Evolutionary conservation across 2,888 invertebrate genomes (phyloP).

Genomic region (Pycnomerus fuliginosus): DNA sequence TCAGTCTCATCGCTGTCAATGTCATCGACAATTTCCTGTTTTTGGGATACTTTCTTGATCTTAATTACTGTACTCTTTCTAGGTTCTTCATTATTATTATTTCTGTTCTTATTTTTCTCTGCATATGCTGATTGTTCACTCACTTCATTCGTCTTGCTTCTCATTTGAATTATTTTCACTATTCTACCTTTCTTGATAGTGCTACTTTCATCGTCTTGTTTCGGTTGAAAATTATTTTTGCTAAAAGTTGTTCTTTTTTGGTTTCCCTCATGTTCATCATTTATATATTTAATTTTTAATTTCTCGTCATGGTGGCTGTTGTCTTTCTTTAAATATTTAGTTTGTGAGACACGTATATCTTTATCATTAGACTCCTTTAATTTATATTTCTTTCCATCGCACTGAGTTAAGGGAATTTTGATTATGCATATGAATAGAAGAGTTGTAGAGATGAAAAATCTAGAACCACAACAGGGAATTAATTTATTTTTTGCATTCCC

Average conservation of each 20-base stretch:
- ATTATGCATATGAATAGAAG: slow-evolving; percentile 13
- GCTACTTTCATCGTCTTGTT: too few relatives aligned
- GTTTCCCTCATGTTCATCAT: slow-evolving; percentile 3
- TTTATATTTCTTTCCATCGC: slow-evolving; percentile 13
- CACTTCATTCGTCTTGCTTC: too few relatives aligned
- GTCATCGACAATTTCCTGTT: neutral
- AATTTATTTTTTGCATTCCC: neutral
- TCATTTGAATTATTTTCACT: too few relatives aligned
- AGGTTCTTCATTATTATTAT: neutral
- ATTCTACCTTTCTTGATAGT: too few relatives aligned
- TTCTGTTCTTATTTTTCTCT: neutral
- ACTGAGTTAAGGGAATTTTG: slow-evolving; percentile 8
- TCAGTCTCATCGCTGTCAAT: neutral
- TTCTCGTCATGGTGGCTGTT: slow-evolving; percentile 2
- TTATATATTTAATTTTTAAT: slow-evolving; percentile 3
- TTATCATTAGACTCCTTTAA: slow-evolving; percentile 14
- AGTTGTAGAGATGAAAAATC: slow-evolving; percentile 8
- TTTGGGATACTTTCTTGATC: neutral
- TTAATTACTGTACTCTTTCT: neutral
- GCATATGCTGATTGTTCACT: too few relatives aligned
- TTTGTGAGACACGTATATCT: slow-evolving; percentile 13
- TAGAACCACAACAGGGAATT: neutral
- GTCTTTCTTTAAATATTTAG: slow-evolving; percentile 9
- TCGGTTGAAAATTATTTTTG: too few relatives aligned
- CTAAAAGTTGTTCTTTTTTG: slow-evolving; percentile 1